Base-by-base conservation (phyloP, 1,140 invertebrate species). In the Atta texana region DNA sequence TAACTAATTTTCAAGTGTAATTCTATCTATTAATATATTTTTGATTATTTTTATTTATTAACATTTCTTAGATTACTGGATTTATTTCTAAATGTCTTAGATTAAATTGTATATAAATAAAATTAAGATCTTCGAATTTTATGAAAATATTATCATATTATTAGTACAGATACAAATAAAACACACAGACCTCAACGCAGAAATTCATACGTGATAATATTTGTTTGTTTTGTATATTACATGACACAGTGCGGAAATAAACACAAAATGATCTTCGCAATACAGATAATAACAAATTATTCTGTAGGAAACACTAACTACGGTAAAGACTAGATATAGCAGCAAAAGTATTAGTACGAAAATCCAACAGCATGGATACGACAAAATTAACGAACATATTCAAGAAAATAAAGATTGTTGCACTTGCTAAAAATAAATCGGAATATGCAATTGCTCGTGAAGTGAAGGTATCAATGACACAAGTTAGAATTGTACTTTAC, bases 101-200 rank as follows among this genome's bases (percentile, higher is more conserved):
- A 34, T 55, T 31, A 53, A 3, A n/a, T 34, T 74, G 16, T 4
- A 18, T 8, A 12, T 72, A 18, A 14, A 53, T 51, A 12, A 72
- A 72, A 31, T 72, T 72, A n/a, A 53, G 1, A 28, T 51, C 0
- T 16, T 53, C 28, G 4, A 18, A 10, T 55, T 31, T 53, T n/a
- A 53, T 74, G 10, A 74, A 74, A 28, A 74, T 34, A 72, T 72
- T 31, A 55, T 8, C 4, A 57, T 34, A 74, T 24, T 51, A 74
- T 2, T 44, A 10, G 8, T 44, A 44, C 10, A 44, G 39, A 44
- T 44, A 8, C 10, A 10, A 44, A 44, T 44, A 44, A 44, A 44
- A 44, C 39, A 6, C n/a, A 55, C 1, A 55, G 2, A 28, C 12
- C 21, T 18, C 16, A 39, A 72, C 49, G 7, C 24, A 55, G 8